Base-by-base conservation (phyloP, 1,140 invertebrate species). In the Calephelis virginiensis region DNA sequence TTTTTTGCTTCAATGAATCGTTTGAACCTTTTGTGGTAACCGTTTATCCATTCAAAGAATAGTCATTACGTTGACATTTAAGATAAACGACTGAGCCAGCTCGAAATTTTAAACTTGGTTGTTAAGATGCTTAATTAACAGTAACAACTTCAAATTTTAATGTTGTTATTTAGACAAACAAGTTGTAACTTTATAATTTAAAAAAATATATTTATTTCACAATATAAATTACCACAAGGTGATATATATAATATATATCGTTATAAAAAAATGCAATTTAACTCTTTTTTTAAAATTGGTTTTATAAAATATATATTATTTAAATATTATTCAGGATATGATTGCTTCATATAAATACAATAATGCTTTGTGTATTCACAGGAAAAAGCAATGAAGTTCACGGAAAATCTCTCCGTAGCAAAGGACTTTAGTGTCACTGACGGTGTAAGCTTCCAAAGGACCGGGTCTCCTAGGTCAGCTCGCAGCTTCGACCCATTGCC, bases 311-410 rank as follows among this genome's bases (percentile, higher is more conserved):
- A 8, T 0, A 43, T 43, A 40, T 40, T 5, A 5, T 8, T 43
- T 28, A 11, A 10, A 53, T 17, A 6, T 28, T 28, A 28, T 3
- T 17, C 28, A 53, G 37, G 11, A 9, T 62, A 38, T 37, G 8
- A 13, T 6, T 8, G 1, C 10, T 53, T 68, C 14, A 56, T 45
- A 59, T 38, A 11, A 45, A 11, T 11, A 63, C n/a, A 11, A 60
- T 50, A 43, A 63, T 43, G 8, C n/a, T 56, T 81, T 82, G 62
- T 62, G 67, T 59, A 11, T 80, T 82, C 68, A 63, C 81, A 91
- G 89, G 89, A 91, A 78, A 91, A 89, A 73, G 89, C 89, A 11
- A 81, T 89, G 85, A 89, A 85, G 59, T 85, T 85, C 48, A 89
- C 86, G 6, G 86, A 91, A 67, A 91, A 91, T 63, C 62, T 91